Evolutionary conservation across 2,888 invertebrate species (phyloP), one percentile per base, ranked within the genome.

Genomic region (Carabus problematicus): DNA sequence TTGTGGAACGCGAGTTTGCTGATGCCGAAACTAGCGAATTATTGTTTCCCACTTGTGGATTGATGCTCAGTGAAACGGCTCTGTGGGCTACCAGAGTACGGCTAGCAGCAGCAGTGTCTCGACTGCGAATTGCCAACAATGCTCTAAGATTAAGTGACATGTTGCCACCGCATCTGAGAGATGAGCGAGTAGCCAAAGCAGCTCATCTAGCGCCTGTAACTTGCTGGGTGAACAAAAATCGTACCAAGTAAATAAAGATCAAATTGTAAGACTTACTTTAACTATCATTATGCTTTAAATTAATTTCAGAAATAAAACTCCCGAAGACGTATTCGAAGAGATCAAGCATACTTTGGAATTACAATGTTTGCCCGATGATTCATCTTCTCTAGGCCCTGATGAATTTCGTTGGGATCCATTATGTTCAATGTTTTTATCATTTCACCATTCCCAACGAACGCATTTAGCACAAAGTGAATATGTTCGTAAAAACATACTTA

Each of bases 161-260:
- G 59, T 81, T 94, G 14, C 93, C 94, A 0, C 76, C 81, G 0
- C 92, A 92, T 79, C 82, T 94, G 71, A 86, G 89, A 70, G 89
- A 91, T 72, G 91, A 91, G 66, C 86, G 88, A 70, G 85, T 90
- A 29, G 86, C 86, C 63, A 86, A 87, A 63, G 82, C 82, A 0
- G 81, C 82, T 0, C 82, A 81, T 75, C 80, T 82, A 79, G 84
- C 72, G 80, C 86, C 39, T 0, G 88, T 92, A 1, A 90, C 90
- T 0, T 93, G 92, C 72, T 94, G 93, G 93, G 88, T 93, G 9
- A 94, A 94, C 81, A 89, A 88, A 0, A 89, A 88, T 73, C 88
- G 19, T 11, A 19, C 52, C 52, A 89, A 79, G 83, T 90, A 3
- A 87, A 86, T 29, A 91, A 88, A 79, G 79, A 79, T 78, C 16